A percentile compares a stretch with the other conserved stretches of the same genome.
Evolutionary conservation across 2,113 vertebrate genomes (phyloP).

Genomic region (Lonchura striata): DNA sequence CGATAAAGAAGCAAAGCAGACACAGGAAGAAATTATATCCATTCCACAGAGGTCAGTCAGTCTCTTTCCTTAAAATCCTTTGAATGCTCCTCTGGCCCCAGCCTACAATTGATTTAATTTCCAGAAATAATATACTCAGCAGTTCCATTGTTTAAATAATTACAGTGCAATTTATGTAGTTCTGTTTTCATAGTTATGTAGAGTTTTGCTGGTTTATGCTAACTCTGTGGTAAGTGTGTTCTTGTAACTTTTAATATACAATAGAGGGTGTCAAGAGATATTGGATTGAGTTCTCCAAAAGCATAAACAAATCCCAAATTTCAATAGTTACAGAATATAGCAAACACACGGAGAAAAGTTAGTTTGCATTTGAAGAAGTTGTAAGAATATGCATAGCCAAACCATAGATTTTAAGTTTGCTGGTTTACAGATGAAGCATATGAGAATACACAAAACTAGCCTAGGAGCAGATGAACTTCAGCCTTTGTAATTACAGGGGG

Average conservation of each 20-base stretch:
- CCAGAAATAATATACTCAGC: not conserved
- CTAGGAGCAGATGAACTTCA: not conserved
- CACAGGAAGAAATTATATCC: not conserved
- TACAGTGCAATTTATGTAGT: not conserved
- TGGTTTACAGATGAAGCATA: not conserved
- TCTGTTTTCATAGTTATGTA: not conserved
- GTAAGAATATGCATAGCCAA: not conserved
- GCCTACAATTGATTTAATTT: not conserved
- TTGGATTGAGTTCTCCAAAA: rapidly evolving
- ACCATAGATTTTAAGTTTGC: not conserved
- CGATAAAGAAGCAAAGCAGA: not conserved
- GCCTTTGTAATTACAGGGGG: not conserved
- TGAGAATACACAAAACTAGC: not conserved
- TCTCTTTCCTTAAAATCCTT: not conserved
- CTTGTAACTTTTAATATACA: not conserved
- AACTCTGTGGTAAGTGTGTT: not conserved
- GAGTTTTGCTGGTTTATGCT: not conserved
- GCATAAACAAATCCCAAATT: not conserved
- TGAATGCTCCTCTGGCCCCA: not conserved
- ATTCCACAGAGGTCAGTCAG: not conserved
- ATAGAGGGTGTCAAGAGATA: not conserved
- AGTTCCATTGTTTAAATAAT: not conserved
- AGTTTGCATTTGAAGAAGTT: not conserved
- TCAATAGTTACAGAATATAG: not conserved
- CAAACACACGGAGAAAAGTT: not conserved